Percentiles rank a stretch among this genome's conserved stretches.
Evolutionary conservation across 2,797 vertebrate species (phyloP).

Genomic region (Luscinia luscinia): DNA sequence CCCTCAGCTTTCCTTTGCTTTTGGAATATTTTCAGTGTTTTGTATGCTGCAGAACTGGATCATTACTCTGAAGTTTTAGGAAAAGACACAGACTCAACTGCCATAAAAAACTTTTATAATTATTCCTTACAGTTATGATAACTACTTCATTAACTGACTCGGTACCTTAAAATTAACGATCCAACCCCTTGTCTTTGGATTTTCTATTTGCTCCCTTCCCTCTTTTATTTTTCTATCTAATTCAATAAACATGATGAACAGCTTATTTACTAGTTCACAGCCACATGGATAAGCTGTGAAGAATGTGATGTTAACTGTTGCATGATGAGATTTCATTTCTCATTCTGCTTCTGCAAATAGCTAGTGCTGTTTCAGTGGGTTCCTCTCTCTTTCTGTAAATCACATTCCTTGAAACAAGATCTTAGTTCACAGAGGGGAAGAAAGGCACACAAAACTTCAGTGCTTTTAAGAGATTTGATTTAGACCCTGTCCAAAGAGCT

Average conservation of each 20-base stretch:
- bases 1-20: neutral
- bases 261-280: neutral
- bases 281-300: neutral
- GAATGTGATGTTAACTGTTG: neutral
- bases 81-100: neutral
- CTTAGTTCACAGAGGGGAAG: neutral
- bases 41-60: neutral
- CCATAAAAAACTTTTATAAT: neutral
- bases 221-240: neutral
- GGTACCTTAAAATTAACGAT: neutral
- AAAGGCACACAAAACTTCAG: neutral
- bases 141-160: neutral
- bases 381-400: neutral
- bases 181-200: neutral
- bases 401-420: neutral
- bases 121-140: neutral
- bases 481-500: neutral
- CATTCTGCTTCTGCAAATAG: neutral
- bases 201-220: neutral
- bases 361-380: neutral
- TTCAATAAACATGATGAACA: neutral
- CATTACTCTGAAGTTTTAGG: slow-evolving; percentile 8
- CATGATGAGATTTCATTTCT: neutral
- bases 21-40: neutral
- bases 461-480: neutral